Evolutionary conservation across 2,888 invertebrate genomes (phyloP).

Genomic region (Eilema caniola): DNA sequence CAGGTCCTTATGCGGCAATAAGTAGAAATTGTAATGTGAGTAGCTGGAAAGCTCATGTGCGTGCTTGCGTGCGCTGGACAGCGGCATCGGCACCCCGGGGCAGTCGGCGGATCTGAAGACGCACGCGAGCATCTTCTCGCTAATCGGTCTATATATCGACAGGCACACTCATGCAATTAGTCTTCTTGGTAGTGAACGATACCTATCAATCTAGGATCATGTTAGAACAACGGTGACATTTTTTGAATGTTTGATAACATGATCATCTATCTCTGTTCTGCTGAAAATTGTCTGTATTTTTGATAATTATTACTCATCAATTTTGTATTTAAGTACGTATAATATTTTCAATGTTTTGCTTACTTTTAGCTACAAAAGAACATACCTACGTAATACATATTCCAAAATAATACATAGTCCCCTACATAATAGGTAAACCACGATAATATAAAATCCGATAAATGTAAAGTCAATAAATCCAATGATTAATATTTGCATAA

Average conservation of each 20-base stretch:
- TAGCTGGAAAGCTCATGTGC: slow-evolving; percentile 62
- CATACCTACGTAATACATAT: no score
- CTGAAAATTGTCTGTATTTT: no score
- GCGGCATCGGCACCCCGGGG: slow-evolving; percentile 55
- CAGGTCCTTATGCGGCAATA: slow-evolving; percentile 37
- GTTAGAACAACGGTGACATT: slow-evolving; percentile 1
- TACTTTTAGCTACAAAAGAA: no score
- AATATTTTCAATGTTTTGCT: no score
- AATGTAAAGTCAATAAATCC: background rate
- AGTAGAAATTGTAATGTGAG: slow-evolving; percentile 38
- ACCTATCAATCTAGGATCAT: slow-evolving; percentile 58
- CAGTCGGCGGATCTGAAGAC: slow-evolving; percentile 66
- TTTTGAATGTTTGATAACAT: background rate
- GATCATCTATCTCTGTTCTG: no score
- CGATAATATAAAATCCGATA: background rate
- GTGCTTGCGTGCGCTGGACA: slow-evolving; percentile 70
- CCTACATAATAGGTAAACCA: background rate
- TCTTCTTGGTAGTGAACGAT: slow-evolving; percentile 72
- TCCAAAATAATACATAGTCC: background rate
- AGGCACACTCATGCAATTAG: slow-evolving; percentile 75
- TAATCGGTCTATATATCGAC: slow-evolving; percentile 77
- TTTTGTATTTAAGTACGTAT: no score
- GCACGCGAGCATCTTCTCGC: slow-evolving; percentile 79
- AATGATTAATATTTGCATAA: background rate
- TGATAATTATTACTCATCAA: no score